phyloP scores from a whole-genome alignment of 2,113 vertebrate genomes.

The Anguilla rostrata region DNA sequence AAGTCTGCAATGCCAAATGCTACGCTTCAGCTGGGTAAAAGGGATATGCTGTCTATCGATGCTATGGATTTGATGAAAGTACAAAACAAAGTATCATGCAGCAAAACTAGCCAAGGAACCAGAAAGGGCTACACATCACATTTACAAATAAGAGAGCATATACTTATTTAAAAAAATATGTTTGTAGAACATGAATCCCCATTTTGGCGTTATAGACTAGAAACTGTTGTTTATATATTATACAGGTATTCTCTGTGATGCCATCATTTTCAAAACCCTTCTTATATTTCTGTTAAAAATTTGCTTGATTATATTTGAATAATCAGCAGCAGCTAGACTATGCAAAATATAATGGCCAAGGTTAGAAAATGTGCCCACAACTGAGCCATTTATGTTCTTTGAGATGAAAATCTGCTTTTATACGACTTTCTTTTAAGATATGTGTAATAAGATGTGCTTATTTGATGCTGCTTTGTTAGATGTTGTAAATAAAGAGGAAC shows the following conservation, averaged over 20 bases:
- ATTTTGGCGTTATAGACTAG: no score
- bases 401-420: constrained; percentile 34
- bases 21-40: background rate
- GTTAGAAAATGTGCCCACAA: constrained; percentile 47
- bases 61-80: background rate
- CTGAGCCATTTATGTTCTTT: constrained; percentile 10
- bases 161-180: no score
- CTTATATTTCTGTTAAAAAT: constrained; percentile 57
- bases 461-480: constrained; percentile 49
- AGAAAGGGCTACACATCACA: no score
- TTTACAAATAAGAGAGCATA: no score
- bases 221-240: background rate
- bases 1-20: background rate
- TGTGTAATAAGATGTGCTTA: constrained; percentile 65
- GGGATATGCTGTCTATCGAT: background rate
- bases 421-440: constrained; percentile 67
- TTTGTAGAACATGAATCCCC: no score
- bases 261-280: no score
- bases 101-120: background rate
- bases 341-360: constrained; percentile 49
- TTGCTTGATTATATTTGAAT: constrained; percentile 63
- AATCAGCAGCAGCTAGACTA: constrained; percentile 59
- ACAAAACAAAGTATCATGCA: background rate
- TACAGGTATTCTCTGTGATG: background rate
- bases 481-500: constrained; percentile 52